phyloP scores from a whole-genome alignment of 2,113 vertebrate genomes.

The Sciurus niger region DNA sequence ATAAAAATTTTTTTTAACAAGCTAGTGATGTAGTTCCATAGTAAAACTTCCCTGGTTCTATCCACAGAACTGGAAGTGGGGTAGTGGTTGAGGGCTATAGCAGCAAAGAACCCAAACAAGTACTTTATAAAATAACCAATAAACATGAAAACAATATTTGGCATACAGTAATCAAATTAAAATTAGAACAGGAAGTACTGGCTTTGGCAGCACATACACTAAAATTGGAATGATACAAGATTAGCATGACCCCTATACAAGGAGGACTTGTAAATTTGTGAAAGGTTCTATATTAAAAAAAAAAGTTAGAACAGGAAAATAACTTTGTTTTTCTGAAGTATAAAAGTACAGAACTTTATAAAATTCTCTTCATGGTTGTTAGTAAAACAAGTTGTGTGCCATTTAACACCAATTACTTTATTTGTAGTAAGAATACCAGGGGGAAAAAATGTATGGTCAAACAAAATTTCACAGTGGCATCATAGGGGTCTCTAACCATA shows the following conservation, averaged over 20 bases:
- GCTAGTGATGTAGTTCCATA: no score
- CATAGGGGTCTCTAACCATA: not conserved
- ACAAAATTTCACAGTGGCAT: not conserved
- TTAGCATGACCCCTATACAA: no score
- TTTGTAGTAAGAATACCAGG: not conserved
- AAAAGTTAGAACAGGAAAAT: not conserved
- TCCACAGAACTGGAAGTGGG: no score
- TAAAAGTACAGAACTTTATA: not conserved
- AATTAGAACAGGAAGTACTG: not conserved
- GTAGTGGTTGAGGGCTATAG: no score
- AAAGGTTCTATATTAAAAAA: no score
- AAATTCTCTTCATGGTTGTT: slow-evolving; percentile 22
- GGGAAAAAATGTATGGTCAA: not conserved
- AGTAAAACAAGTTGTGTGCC: not conserved
- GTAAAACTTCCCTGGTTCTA: no score
- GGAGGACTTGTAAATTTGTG: no score
- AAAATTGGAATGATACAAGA: no score
- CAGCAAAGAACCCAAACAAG: not conserved
- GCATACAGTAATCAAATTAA: not conserved
- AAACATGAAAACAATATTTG: slow-evolving; percentile 35
- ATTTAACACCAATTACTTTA: not conserved
- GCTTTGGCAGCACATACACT: no score
- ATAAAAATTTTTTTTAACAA: no score
- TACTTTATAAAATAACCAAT: not conserved
- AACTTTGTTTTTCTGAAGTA: not conserved